Evolutionary conservation across 2,888 invertebrate species (phyloP).

Genomic region (Tribolium freemani): DNA sequence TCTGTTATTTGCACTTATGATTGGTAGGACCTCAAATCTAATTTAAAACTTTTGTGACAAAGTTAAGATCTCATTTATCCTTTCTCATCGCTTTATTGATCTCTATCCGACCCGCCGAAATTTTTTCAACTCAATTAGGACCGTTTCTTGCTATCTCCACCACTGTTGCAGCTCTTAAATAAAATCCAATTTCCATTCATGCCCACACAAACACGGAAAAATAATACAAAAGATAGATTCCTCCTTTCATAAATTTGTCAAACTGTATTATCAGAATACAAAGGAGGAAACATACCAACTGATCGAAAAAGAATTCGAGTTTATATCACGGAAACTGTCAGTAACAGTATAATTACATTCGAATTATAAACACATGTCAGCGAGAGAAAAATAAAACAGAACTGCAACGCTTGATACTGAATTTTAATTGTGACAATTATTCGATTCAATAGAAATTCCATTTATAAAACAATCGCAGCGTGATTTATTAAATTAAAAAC

Average conservation of each 20-base stretch:
- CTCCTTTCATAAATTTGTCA: neutral
- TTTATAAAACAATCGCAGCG: too few species aligned
- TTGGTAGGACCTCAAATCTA: slow-evolving; percentile 27
- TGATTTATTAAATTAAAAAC: neutral
- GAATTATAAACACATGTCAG: neutral
- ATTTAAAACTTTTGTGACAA: slow-evolving; percentile 40
- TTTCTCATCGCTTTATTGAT: slow-evolving; percentile 35
- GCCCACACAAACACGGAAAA: neutral
- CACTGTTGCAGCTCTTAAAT: neutral
- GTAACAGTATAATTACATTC: neutral
- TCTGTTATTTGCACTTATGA: slow-evolving; percentile 34
- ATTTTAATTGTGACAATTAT: neutral
- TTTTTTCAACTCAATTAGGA: neutral
- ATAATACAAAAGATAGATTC: neutral
- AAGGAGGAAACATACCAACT: neutral
- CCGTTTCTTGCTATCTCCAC: neutral
- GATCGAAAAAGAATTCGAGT: neutral
- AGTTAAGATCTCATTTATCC: slow-evolving; percentile 38
- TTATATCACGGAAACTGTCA: neutral
- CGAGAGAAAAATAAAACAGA: neutral
- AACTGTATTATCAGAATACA: neutral
- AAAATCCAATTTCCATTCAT: slow-evolving; percentile 9
- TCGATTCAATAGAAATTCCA: neutral
- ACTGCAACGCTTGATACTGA: neutral
- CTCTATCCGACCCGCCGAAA: neutral